These are phyloP conservation scores for Muscidifurax raptorellus DNA, from an alignment of 1,140 invertebrate species.

Conservation along the genomic window DNA sequence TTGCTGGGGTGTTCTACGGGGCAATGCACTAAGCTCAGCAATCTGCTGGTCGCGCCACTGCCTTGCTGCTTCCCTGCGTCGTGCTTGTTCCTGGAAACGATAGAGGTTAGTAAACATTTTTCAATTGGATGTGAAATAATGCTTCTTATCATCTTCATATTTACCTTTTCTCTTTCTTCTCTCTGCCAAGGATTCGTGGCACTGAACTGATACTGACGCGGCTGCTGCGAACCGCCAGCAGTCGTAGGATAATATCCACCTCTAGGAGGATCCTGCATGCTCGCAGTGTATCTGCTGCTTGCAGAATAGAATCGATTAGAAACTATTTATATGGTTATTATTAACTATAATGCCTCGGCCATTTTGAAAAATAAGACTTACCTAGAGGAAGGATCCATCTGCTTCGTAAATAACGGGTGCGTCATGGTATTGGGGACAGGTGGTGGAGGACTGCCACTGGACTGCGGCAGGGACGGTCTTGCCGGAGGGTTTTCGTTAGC, in stretches of 20 bases:
- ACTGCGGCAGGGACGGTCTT: constrained; percentile 65
- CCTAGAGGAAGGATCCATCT: constrained; percentile 68
- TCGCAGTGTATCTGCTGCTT: constrained; percentile 78
- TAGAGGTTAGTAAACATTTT: neutral
- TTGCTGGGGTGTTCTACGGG: constrained; percentile 84
- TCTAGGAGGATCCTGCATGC: constrained; percentile 84
- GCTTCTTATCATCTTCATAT: neutral
- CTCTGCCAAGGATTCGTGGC: constrained; percentile 90
- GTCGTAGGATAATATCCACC: constrained; percentile 82
- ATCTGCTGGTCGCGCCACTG: constrained; percentile 91
- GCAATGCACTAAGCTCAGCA: constrained; percentile 81
- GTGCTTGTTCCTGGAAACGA: constrained; percentile 79
- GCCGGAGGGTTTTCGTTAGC: constrained; percentile 57
- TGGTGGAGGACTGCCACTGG: constrained; percentile 79
- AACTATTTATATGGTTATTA: too few species aligned
- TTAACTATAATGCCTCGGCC: neutral
- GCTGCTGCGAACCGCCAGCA: constrained; percentile 65
- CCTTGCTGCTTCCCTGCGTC: constrained; percentile 82
- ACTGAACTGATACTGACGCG: constrained; percentile 74
- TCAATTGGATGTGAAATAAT: neutral
- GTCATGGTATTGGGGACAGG: constrained; percentile 83
- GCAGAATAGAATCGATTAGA: neutral
- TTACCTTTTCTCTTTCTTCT: constrained; percentile 89
- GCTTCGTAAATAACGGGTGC: constrained; percentile 81
- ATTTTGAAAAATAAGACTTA: constrained; percentile 45